These are phyloP conservation scores for Melinaea menophilus DNA, from an alignment of 2,888 invertebrate species.

Conservation along the genomic window DNA sequence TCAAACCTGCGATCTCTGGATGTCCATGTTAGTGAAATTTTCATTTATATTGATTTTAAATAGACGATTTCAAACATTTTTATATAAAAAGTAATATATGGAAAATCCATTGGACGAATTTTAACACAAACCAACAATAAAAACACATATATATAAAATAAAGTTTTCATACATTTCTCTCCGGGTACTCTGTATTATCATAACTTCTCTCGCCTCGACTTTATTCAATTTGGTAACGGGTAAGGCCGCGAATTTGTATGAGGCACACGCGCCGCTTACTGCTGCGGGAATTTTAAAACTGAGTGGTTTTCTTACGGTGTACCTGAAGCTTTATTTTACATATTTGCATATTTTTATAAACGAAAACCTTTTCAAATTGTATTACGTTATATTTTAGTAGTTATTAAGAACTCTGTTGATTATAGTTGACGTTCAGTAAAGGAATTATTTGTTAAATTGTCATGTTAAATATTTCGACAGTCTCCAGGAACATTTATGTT, in stretches of 20 bases:
- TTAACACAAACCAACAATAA: not conserved
- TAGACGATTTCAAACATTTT: too few species aligned
- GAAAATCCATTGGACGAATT: too few species aligned
- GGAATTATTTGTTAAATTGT: too few species aligned
- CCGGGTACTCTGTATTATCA: slow-evolving; percentile 50
- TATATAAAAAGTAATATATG: too few species aligned
- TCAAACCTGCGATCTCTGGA: too few species aligned
- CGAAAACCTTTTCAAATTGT: not conserved
- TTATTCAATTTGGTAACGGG: slow-evolving; percentile 72
- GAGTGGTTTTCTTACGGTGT: slow-evolving; percentile 35
- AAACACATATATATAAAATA: slow-evolving; percentile 1
- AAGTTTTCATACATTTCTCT: slow-evolving; percentile 14
- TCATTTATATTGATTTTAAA: too few species aligned
- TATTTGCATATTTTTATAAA: slow-evolving; percentile 7
- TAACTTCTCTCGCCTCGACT: slow-evolving; percentile 68
- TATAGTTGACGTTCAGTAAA: too few species aligned
- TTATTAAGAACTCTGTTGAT: too few species aligned
- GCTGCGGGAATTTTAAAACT: slow-evolving; percentile 38
- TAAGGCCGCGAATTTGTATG: slow-evolving; percentile 67
- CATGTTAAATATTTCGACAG: too few species aligned
- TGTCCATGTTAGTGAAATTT: too few species aligned
- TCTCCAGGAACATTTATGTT: too few species aligned
- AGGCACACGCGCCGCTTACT: slow-evolving; percentile 35
- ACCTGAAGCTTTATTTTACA: slow-evolving; percentile 14
- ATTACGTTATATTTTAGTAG: too few species aligned